A percentile compares a stretch with the other conserved stretches of the same genome.
Evolutionary conservation across 1,140 invertebrate species (phyloP).

Genomic region (Drosophila insularis): DNA sequence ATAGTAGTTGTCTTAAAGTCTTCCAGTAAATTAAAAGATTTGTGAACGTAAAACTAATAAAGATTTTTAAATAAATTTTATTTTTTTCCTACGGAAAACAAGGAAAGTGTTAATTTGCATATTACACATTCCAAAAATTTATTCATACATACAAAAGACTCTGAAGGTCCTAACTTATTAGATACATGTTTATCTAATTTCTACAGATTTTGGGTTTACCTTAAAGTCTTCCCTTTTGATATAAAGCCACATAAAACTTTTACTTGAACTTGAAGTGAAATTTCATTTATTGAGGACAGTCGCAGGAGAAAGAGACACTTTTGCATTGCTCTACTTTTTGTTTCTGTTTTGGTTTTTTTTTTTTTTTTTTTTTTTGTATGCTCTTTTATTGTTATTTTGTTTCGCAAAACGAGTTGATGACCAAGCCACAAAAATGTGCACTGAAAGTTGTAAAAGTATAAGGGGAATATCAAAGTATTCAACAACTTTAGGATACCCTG

Average conservation of each 20-base stretch:
- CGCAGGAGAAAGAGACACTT: slow-evolving; percentile 47
- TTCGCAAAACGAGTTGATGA: slow-evolving; percentile 65
- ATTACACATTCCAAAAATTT: slow-evolving; percentile 72
- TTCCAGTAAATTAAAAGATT: too few species aligned
- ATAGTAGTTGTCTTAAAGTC: too few species aligned
- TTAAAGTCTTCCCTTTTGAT: slow-evolving; percentile 27
- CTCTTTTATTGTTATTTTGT: slow-evolving; percentile 27
- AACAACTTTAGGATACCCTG: background rate
- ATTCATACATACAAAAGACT: slow-evolving; percentile 39
- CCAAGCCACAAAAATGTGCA: slow-evolving; percentile 62
- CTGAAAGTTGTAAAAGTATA: slow-evolving; percentile 60
- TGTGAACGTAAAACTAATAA: too few species aligned
- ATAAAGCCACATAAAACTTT: slow-evolving; percentile 22
- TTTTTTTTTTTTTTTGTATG: background rate
- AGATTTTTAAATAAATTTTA: too few species aligned
- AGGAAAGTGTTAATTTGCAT: too few species aligned
- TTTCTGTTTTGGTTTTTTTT: background rate
- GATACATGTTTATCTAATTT: slow-evolving; percentile 78
- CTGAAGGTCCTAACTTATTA: slow-evolving; percentile 43
- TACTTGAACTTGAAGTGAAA: slow-evolving; percentile 50
- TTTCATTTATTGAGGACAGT: slow-evolving; percentile 43
- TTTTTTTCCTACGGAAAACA: too few species aligned
- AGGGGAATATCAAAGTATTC: background rate
- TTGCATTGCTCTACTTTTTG: slow-evolving; percentile 45
- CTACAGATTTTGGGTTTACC: slow-evolving; percentile 39